phyloP scores from a whole-genome alignment of 2,113 vertebrate species.

The Dolichallabes microphthalmus region DNA sequence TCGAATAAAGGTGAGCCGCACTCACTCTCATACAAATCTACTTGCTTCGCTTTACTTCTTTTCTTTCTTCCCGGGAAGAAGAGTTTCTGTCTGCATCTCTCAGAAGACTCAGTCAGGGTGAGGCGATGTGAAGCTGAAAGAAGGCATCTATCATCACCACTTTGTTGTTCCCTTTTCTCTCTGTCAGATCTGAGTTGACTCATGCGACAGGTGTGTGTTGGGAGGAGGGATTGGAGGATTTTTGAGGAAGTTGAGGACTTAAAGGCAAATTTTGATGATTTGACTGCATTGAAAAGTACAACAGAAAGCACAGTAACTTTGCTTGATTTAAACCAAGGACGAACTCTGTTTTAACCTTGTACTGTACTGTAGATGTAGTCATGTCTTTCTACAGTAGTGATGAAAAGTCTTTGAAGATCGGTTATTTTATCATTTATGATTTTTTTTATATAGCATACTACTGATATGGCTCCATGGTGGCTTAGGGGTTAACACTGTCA shows the following conservation, averaged over 20 bases:
- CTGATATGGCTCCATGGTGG: not conserved
- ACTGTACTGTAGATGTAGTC: not conserved
- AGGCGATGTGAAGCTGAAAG: conserved; percentile 64
- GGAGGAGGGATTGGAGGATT: conserved; percentile 12
- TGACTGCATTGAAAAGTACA: not conserved
- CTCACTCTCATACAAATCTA: conserved; percentile 66
- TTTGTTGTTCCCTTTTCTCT: conserved; percentile 27
- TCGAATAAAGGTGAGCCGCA: conserved; percentile 68
- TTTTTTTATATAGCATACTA: not conserved
- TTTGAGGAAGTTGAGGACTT: conserved; percentile 16
- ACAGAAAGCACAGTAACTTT: conserved; percentile 18
- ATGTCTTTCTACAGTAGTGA: not conserved
- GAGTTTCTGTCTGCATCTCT: conserved; percentile 51
- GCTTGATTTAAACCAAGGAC: conserved; percentile 3
- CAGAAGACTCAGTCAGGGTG: conserved; percentile 59
- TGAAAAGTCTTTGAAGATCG: not conserved
- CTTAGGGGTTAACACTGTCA: too few relatives aligned
- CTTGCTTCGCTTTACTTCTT: conserved; percentile 42
- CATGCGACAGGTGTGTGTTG: conserved; percentile 50
- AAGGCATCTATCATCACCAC: conserved; percentile 48
- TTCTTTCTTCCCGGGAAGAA: conserved; percentile 18
- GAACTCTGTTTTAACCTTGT: not conserved
- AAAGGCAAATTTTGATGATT: conserved; percentile 3
- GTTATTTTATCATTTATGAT: not conserved
- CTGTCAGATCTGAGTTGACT: conserved; percentile 54